Evolutionary conservation across 2,113 vertebrate species (phyloP).

Genomic region (Gopherus evgoodei): DNA sequence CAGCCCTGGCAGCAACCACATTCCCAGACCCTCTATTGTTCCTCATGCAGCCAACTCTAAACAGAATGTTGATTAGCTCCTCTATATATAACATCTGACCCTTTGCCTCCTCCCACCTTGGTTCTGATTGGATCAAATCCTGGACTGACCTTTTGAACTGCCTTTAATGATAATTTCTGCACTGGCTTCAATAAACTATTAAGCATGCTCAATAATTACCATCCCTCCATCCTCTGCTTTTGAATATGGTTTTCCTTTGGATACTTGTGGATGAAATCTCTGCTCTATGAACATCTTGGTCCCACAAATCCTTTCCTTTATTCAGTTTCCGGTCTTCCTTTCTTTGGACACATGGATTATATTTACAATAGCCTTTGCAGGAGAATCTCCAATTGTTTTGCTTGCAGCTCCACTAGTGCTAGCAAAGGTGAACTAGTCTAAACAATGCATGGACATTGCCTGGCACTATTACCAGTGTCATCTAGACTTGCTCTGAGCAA

Average conservation of each 20-base stretch:
- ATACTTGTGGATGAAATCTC: neutral
- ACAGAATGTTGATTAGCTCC: rapidly evolving
- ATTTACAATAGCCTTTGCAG: neutral
- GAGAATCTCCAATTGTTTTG: rapidly evolving
- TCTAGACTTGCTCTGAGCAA: neutral
- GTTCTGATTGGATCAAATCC: neutral
- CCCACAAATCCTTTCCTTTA: neutral
- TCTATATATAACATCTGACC: neutral
- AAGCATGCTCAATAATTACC: rapidly evolving
- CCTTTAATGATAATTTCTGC: neutral
- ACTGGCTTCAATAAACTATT: neutral
- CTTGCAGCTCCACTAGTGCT: neutral
- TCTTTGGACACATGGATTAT: neutral
- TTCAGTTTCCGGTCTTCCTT: neutral
- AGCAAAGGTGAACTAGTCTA: neutral
- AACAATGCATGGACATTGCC: neutral
- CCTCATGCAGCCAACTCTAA: neutral
- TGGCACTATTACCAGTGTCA: neutral
- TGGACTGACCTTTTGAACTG: neutral
- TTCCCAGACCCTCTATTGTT: neutral
- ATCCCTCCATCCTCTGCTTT: neutral
- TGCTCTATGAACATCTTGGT: neutral
- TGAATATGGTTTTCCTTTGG: neutral
- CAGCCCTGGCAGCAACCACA: neutral
- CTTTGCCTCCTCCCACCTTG: neutral